Base-by-base conservation (phyloP, 2,113 vertebrate species). In the Calonectris borealis region DNA sequence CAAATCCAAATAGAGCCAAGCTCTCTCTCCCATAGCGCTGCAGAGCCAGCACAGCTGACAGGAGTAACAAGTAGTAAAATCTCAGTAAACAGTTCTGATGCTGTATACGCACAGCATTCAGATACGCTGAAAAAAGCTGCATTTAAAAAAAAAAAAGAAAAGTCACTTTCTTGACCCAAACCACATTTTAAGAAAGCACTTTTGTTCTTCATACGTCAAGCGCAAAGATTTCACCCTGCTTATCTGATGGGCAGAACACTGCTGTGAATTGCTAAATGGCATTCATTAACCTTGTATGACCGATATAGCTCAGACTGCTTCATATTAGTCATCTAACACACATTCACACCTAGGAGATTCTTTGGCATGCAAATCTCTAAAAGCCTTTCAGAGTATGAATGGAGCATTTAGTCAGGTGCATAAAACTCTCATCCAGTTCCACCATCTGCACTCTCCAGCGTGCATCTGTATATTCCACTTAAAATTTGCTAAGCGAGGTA, bases 11-110 rank as follows among this genome's bases (percentile, higher is more conserved):
- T 44, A 8, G 4, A 91, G 93, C 90, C 95, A 96, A 94, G 44
- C 7, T 4, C 62, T 34, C 58, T 66, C 88, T 93, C 91, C 83
- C 90, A 44, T 31, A n/a, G 52, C 2, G 0, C 78, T 82, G 91
- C 73, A 51, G 88, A 96, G 92, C 96, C 96, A 94, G 86, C 71
- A 81, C 83, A 93, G 92, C 94, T 96, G 92, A 97, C 83, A 91
- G 86, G 61, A 97, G 95, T 66, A 92, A 91, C 86, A 90, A 96
- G 94, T 82, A 96, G 94, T 97, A 96, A 97, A 97, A 97, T 79
- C 90, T 91, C 86, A 65, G 76, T 34, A 97, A 96, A 95, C 84
- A 96, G 72, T 46, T 29, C 95, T 16, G 71, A 52, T 71, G 65
- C 86, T 93, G 90, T 81, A 92, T 80, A 94, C 82, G 85, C 46